Percentiles rank a stretch among this genome's conserved stretches.
These are phyloP conservation scores for Crotalus helleri DNA, from an alignment of 2,113 vertebrate genomes.

Conservation along the genomic window DNA sequence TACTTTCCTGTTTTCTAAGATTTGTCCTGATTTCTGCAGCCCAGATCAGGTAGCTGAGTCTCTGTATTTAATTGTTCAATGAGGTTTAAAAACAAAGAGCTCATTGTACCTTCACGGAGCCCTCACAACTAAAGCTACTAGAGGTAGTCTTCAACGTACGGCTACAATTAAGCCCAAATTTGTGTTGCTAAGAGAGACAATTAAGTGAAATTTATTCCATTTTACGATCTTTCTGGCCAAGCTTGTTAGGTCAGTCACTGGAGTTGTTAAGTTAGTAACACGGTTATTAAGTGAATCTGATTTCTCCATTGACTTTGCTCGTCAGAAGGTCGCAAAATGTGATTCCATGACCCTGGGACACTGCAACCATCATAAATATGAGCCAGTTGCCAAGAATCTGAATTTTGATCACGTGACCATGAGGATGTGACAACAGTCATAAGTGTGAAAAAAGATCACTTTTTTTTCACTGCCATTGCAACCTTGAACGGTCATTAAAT, in stretches of 20 bases:
- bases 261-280: not conserved
- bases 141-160: fast-evolving
- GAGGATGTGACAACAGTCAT: not conserved
- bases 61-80: not conserved
- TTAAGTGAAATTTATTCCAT: not conserved
- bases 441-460: too few species aligned
- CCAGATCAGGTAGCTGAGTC: not conserved
- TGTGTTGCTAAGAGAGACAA: not conserved
- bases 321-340: not conserved
- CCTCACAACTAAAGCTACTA: not conserved
- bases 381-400: not conserved
- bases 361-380: too few species aligned
- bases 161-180: not conserved
- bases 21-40: not conserved
- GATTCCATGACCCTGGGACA: not conserved
- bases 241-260: not conserved
- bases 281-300: not conserved
- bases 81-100: not conserved
- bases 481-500: not conserved
- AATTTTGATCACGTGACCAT: not conserved
- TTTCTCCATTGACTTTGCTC: not conserved
- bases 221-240: not conserved
- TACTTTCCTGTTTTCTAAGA: not conserved
- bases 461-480: too few species aligned
- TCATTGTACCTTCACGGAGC: not conserved